A percentile compares a stretch with the other conserved stretches of the same genome.
Conservation (phyloP, 2,888 invertebrate species). For the Erannis defoliaria region DNA sequence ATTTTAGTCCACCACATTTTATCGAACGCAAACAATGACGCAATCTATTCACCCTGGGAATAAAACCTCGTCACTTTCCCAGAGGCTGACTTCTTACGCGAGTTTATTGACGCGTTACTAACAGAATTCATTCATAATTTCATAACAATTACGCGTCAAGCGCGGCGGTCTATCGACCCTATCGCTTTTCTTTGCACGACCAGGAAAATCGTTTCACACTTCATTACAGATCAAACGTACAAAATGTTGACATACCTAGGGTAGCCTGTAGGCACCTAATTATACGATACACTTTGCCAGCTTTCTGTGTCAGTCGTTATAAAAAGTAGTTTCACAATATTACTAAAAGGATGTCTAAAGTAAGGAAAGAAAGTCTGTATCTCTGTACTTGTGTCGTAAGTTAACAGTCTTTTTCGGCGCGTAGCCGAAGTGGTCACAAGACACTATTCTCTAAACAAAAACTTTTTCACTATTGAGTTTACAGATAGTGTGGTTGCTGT, state of each 20-base stretch:
- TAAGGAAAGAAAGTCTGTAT: no score
- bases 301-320: neutral
- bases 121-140: conserved; percentile 40
- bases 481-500: no score
- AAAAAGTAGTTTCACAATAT: no score
- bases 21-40: conserved; percentile 8
- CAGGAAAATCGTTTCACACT: conserved; percentile 40
- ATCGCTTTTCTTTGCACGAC: conserved; percentile 43
- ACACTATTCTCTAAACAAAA: no score
- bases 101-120: conserved; percentile 34
- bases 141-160: conserved; percentile 42
- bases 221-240: conserved; percentile 27
- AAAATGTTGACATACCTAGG: conserved; percentile 6
- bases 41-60: conserved; percentile 26
- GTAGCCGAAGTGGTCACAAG: no score
- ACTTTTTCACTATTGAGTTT: no score
- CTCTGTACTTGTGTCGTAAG: no score
- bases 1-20: neutral
- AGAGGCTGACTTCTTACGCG: conserved; percentile 25
- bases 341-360: no score
- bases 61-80: conserved; percentile 28
- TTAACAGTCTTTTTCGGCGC: no score
- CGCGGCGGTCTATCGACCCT: conserved; percentile 41
- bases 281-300: neutral
- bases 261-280: conserved; percentile 1